These are phyloP conservation scores for Pocillopora verrucosa DNA, from an alignment of 64 coral and sea anemone species.

Conservation along the genomic window DNA sequence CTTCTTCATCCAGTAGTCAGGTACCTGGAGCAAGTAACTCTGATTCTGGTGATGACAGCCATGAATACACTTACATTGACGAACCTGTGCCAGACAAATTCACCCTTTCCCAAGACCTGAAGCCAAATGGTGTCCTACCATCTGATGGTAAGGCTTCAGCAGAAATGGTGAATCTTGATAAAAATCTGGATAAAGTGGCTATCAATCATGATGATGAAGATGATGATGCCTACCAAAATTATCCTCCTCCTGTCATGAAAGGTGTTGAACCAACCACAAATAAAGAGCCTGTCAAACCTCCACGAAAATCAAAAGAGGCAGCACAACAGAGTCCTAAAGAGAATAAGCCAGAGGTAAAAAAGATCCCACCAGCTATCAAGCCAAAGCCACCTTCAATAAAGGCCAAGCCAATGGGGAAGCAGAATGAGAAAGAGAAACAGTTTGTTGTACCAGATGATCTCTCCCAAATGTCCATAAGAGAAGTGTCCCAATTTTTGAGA, in stretches of 20 bases:
- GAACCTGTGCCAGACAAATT: neutral
- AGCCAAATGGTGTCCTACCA: neutral
- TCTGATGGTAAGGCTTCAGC: neutral
- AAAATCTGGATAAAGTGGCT: neutral
- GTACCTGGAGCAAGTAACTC: constrained; percentile 5
- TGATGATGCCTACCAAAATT: neutral
- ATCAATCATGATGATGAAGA: neutral
- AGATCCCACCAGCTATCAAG: constrained; percentile 46
- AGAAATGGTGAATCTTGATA: neutral
- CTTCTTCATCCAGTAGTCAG: neutral
- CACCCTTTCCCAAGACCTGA: neutral
- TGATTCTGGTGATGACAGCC: constrained; percentile 24
- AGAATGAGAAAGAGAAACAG: neutral
- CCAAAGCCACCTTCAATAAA: constrained; percentile 54
- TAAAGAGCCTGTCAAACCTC: constrained; percentile 4
- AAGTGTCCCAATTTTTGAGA: constrained; percentile 71
- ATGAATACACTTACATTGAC: constrained; percentile 68
- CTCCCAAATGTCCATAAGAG: constrained; percentile 53
- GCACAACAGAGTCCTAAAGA: neutral
- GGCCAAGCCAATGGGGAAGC: neutral
- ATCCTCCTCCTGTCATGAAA: neutral
- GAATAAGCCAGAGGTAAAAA: neutral
- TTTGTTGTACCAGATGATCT: constrained; percentile 42
- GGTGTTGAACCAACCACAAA: neutral
- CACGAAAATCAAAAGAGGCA: constrained; percentile 9